These are phyloP conservation scores for Recurvirostra avosetta DNA, from an alignment of 2,113 vertebrate genomes.

Conservation along the genomic window DNA sequence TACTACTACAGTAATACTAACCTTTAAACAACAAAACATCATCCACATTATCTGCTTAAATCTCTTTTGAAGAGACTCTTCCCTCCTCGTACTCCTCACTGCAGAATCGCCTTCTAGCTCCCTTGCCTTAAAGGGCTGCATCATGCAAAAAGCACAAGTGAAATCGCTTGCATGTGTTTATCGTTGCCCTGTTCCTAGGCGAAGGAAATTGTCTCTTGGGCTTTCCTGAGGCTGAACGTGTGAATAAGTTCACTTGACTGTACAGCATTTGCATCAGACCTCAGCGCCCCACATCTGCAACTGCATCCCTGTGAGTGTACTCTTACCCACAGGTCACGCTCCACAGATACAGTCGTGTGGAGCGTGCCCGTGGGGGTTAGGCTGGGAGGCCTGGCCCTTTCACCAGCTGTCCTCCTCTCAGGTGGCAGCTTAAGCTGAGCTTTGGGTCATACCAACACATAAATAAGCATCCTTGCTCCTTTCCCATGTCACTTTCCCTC, in stretches of 20 bases:
- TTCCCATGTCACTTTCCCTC: accelerated
- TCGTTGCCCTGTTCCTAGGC: neutral
- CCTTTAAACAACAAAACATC: neutral
- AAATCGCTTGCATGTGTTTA: neutral
- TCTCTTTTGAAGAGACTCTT: neutral
- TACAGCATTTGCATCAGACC: neutral
- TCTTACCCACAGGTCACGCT: neutral
- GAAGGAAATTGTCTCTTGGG: neutral
- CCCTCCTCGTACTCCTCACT: neutral
- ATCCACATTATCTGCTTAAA: neutral
- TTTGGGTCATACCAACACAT: neutral
- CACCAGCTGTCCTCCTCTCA: neutral
- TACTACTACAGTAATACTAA: neutral
- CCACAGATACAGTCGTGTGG: accelerated
- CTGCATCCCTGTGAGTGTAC: neutral
- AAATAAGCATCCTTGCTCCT: neutral
- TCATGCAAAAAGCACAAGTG: neutral
- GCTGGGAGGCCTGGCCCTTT: neutral
- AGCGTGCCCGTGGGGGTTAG: accelerated
- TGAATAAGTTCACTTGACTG: neutral
- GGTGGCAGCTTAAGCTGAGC: neutral
- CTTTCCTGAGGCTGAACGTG: neutral
- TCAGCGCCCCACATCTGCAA: neutral
- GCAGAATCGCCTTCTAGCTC: neutral
- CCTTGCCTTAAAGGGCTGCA: neutral